Conservation (phyloP, 2,113 vertebrate species). For the Bos javanicus region DNA sequence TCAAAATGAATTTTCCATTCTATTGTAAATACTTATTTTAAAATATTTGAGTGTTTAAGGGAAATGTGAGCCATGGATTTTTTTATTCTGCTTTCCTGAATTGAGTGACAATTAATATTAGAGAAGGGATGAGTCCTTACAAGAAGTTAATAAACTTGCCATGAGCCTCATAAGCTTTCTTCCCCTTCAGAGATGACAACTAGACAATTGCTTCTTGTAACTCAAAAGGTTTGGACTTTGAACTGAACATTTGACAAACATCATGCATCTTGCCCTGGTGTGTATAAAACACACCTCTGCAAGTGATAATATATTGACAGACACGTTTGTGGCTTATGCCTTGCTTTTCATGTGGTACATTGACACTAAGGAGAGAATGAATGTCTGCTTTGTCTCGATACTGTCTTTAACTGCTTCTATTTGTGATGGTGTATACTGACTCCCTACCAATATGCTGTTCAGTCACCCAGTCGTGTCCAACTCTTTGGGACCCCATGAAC, state of each 20-base stretch:
- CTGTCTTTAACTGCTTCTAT: not conserved
- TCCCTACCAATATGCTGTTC: not conserved
- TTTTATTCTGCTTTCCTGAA: not conserved
- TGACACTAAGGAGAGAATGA: not conserved
- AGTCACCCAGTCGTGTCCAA: not conserved
- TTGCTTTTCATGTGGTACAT: not conserved
- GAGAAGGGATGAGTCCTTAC: not conserved
- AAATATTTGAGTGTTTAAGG: not conserved
- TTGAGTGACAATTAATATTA: not conserved
- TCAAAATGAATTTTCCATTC: conserved; percentile 14
- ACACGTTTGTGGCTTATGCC: not conserved
- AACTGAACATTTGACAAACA: not conserved
- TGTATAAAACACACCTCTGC: not conserved
- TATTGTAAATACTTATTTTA: not conserved
- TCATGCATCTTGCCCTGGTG: not conserved
- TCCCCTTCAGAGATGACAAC: not conserved
- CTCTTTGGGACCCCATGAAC: not conserved
- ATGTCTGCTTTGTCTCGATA: not conserved
- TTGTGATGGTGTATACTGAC: not conserved
- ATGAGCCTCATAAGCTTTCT: not conserved
- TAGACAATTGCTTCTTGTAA: not conserved
- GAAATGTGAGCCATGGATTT: not conserved
- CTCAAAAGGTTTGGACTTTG: not conserved
- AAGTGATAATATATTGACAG: not conserved
- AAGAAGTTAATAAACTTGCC: not conserved